Conservation (phyloP, 2,113 vertebrate species). For the Azemiops feae region DNA sequence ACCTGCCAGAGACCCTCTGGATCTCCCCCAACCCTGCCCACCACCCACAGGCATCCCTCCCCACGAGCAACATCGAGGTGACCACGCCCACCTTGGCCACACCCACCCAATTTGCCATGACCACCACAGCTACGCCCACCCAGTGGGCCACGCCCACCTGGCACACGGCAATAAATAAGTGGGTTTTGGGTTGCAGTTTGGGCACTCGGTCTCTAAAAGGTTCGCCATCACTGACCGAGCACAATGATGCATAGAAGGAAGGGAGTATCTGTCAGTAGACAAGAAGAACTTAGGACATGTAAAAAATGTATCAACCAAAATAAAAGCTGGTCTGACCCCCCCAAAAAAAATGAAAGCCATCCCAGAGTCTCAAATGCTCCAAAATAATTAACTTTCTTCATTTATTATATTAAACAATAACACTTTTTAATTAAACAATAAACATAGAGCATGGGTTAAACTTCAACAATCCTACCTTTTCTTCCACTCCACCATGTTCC, state of each 20-base stretch:
- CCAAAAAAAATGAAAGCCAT: not conserved
- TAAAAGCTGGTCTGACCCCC: not conserved
- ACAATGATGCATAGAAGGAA: not conserved
- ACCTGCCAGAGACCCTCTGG: too few species aligned
- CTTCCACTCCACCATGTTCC: slow-evolving; percentile 53
- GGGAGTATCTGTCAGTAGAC: not conserved
- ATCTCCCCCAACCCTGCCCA: too few species aligned
- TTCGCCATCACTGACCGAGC: too few species aligned
- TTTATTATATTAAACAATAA: slow-evolving; percentile 76
- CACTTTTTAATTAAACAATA: slow-evolving; percentile 79
- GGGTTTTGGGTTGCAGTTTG: too few species aligned
- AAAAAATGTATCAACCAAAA: not conserved
- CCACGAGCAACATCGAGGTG: too few species aligned
- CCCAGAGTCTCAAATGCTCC: slow-evolving; percentile 45
- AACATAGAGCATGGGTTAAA: slow-evolving; percentile 73
- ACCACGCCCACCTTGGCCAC: too few species aligned
- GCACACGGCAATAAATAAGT: too few species aligned
- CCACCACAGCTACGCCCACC: too few species aligned
- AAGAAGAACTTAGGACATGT: not conserved
- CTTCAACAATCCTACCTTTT: slow-evolving; percentile 60
- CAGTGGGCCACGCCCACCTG: too few species aligned
- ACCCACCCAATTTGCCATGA: too few species aligned
- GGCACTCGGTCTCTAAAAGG: too few species aligned
- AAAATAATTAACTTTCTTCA: slow-evolving; percentile 59
- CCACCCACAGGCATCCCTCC: too few species aligned